phyloP scores from a whole-genome alignment of 2,113 vertebrate genomes.

The Caloenas nicobarica region DNA sequence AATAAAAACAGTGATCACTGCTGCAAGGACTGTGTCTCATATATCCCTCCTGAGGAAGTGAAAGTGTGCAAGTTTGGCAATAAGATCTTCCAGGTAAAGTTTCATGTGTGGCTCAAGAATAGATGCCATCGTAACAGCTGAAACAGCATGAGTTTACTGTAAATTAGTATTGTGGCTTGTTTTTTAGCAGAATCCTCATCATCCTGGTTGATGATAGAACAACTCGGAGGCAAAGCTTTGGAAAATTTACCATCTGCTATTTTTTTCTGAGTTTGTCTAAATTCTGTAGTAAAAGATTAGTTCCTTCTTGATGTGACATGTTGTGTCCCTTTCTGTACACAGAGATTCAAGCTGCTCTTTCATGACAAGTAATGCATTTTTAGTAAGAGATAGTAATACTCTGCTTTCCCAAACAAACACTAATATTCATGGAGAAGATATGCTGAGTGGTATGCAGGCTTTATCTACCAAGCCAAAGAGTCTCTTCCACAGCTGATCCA shows the following conservation, averaged over 20 bases:
- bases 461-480: background rate
- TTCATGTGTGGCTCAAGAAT: background rate
- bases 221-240: background rate
- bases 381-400: background rate
- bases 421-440: background rate
- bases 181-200: background rate
- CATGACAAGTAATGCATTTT: background rate
- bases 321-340: background rate
- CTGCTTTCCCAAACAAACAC: background rate
- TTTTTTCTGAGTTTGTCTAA: background rate
- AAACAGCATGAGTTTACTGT: background rate
- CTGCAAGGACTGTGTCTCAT: constrained; percentile 88
- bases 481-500: background rate
- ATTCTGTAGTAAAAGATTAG: background rate
- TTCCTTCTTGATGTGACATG: background rate
- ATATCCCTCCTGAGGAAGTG: constrained; percentile 82
- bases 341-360: background rate
- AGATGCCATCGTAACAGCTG: background rate
- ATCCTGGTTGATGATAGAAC: background rate
- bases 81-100: constrained; percentile 91
- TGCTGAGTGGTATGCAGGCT: background rate
- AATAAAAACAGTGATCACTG: constrained; percentile 72
- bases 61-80: constrained; percentile 91
- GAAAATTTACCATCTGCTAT: background rate
- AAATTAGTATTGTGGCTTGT: background rate